Conservation (phyloP, 2,888 invertebrate species). For the Synanthedon tipuliformis region DNA sequence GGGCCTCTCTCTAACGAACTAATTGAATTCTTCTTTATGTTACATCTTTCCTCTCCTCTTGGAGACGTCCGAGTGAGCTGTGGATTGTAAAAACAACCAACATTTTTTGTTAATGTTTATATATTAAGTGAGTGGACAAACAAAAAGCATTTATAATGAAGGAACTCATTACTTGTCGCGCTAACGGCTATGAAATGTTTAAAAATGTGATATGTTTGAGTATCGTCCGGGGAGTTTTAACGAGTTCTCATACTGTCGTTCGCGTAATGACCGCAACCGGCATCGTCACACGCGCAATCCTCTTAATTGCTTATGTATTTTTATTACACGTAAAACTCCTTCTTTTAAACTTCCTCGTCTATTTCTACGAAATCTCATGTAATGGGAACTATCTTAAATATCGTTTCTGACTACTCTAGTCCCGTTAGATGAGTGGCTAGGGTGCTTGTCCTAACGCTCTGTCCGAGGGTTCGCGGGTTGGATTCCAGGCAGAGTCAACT, state of each 20-base stretch:
- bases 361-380: too few species aligned
- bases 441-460: too few species aligned
- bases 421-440: too few species aligned
- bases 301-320: background rate
- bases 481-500: too few species aligned
- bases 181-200: background rate
- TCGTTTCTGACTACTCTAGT: too few species aligned
- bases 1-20: constrained; percentile 6
- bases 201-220: background rate
- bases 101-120: background rate
- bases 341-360: too few species aligned
- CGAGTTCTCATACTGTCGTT: background rate
- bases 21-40: constrained; percentile 8
- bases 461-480: too few species aligned
- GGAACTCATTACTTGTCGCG: background rate
- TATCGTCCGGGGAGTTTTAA: background rate
- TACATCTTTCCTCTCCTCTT: background rate
- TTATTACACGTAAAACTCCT: background rate
- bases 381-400: too few species aligned
- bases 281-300: background rate
- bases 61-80: background rate
- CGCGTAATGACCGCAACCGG: background rate
- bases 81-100: background rate
- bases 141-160: background rate
- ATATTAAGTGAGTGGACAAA: background rate